A percentile compares a stretch with the other conserved stretches of the same genome.
Conservation (phyloP, 2,113 vertebrate species). For the Cephalopholis sonnerati region DNA sequence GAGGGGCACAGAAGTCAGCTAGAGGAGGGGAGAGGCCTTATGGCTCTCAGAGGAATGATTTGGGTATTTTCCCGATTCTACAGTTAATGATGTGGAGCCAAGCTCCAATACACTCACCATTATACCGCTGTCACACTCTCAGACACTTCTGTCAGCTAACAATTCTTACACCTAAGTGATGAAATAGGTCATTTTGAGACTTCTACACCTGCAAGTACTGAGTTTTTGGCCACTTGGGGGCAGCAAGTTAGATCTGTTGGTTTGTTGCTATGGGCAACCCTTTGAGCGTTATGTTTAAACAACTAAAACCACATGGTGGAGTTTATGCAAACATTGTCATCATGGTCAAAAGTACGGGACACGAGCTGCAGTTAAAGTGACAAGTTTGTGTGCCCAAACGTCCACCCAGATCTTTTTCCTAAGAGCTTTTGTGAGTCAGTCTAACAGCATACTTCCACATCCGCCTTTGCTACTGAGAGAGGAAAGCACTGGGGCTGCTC, state of each 20-base stretch:
- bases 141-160: background rate
- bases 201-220: background rate
- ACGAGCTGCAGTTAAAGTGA: background rate
- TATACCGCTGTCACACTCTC: background rate
- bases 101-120: background rate
- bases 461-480: too few species aligned
- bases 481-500: too few species aligned
- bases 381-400: background rate
- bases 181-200: background rate
- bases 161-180: background rate
- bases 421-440: background rate
- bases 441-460: background rate
- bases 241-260: too few species aligned
- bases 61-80: background rate
- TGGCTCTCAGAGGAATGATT: background rate
- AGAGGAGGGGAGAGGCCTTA: background rate
- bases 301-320: too few species aligned
- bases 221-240: too few species aligned
- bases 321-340: too few species aligned
- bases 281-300: too few species aligned
- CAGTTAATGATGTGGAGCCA: background rate
- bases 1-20: conserved; percentile 7
- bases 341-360: too few species aligned
- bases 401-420: background rate
- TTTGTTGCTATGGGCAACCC: too few species aligned